Percentiles rank a stretch among this genome's conserved stretches.
Evolutionary conservation across 2,113 vertebrate genomes (phyloP).

Genomic region (Mirounga angustirostris): DNA sequence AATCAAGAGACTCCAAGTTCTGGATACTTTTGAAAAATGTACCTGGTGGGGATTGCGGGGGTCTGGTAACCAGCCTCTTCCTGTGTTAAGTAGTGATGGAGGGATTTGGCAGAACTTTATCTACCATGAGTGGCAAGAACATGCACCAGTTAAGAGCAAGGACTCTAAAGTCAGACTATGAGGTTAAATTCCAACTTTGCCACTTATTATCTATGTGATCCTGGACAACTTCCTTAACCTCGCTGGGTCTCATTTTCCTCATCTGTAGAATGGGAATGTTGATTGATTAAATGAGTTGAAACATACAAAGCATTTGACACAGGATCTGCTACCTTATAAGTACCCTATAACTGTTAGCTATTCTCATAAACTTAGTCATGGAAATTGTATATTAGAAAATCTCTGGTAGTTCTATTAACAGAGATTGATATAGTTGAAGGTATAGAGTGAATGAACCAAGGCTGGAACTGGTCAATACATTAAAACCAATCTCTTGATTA

Average conservation of each 20-base stretch:
- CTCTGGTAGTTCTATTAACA: neutral
- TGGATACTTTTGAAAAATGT: neutral
- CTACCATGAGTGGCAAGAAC: rapidly evolving
- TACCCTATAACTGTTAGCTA: neutral
- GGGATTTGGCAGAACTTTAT: neutral
- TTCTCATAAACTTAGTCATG: neutral
- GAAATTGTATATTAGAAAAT: neutral
- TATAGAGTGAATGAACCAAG: neutral
- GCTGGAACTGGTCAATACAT: neutral
- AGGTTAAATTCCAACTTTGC: neutral
- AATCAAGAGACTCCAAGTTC: neutral
- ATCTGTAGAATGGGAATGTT: neutral
- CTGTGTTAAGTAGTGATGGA: neutral
- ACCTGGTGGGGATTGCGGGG: neutral
- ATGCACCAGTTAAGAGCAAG: neutral
- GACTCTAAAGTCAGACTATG: neutral
- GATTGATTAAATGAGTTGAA: neutral
- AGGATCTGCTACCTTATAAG: neutral
- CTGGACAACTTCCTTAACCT: neutral
- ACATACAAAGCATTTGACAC: neutral
- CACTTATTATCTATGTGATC: neutral
- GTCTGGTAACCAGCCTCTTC: neutral
- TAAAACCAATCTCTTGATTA: neutral
- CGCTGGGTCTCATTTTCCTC: neutral
- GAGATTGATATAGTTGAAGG: neutral